Evolutionary conservation across 2,888 invertebrate genomes (phyloP), one percentile per base, ranked within the genome.

Genomic region (Sisyra terminalis): DNA sequence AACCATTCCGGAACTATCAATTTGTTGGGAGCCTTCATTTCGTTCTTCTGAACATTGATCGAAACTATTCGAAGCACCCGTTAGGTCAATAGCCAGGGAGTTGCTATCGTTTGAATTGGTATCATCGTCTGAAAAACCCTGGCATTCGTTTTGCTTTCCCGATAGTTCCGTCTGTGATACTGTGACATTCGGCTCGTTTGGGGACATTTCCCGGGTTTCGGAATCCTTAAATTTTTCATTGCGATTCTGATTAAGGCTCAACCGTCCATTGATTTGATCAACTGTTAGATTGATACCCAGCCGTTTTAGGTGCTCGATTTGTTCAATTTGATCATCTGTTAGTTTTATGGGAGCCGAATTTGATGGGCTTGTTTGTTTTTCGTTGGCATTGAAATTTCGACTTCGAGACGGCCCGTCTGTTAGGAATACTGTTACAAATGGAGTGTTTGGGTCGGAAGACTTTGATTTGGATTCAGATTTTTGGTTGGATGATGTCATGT

Each of bases 241-340:
- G 15, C 18, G 15, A 8, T 41, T 34, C n/a, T 24, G 29, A 17
- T 39, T 39, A 9, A 39, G 11, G 13, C 11, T 39, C 13, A 34
- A 18, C 2, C 17, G 17, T 4, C 41, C 41, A 15, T 41, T 41
- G 9, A 43, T 38, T 38, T 43, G 43, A 31, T 43, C 43, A 9
- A 38, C 24, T 7, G 43, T 43, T 10, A 43, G 37, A 37, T 41
- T 41, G 32, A 41, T 41, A n/a, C 43, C 43, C n/a, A 43, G 30
- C 24, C 43, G 43, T 14, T 38, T 37, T 16, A 43, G 30, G 13
- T 43, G 43, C 15, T 43, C 43, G 14, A 41, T 41, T 35, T 41
- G 29, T 24, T 29, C 32, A 34, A 41, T 34, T 31, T 43, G 43
- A 15, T 43, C 43, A 3, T 31, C 29, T 3, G 43, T 43, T 18